Base-by-base conservation (phyloP, 2,113 vertebrate species). In the Machaerirhynchus nigripectus region DNA sequence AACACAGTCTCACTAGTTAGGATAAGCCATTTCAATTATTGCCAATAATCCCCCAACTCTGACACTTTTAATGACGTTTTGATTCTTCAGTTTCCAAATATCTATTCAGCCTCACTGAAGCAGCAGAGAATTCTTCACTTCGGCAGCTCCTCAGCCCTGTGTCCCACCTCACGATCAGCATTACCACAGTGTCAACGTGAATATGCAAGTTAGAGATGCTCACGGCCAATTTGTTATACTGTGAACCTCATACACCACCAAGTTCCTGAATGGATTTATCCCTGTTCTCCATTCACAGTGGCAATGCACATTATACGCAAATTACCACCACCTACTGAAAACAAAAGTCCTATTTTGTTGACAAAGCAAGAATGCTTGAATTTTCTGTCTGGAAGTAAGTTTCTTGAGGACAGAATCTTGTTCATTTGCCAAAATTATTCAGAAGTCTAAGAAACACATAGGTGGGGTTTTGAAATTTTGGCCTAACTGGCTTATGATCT, bases 51-150 rank as follows among this genome's bases (percentile, higher is more conserved):
- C 7, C 28, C 24, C 15, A 70, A 59, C 20, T 42, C 69, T 19
- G 27, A 55, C 16, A 78, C 23, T 67, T 84, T 6, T 33, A 79
- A 73, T 1, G 0, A 18, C 0, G 0, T n/a, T 89, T 79, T 35
- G 40, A 87, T 49, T 56, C 47, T 87, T 46, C 23, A 22, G 27
- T 68, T 91, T 68, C 52, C 19, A 21, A 18, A 17, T 30, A 17
- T 31, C 52, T 53, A 11, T 53, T 18, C 28, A 19, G 52, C 52
- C 17, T 31, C 52, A 12, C 1, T 33, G 55, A 81, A n/a, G 44
- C 24, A 84, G 47, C 53, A 87, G 26, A 65, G 37, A 77, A 84
- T 17, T 50, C 35, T 87, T 64, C 3, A 5, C 37, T 71, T 33
- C 4, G 0, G 1, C n/a, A 69, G 37, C 15, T 71, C 50, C 40